Evolutionary conservation across 2,888 invertebrate species (phyloP), one percentile per base, ranked within the genome.

Genomic region (Drosophila neotestacea): DNA sequence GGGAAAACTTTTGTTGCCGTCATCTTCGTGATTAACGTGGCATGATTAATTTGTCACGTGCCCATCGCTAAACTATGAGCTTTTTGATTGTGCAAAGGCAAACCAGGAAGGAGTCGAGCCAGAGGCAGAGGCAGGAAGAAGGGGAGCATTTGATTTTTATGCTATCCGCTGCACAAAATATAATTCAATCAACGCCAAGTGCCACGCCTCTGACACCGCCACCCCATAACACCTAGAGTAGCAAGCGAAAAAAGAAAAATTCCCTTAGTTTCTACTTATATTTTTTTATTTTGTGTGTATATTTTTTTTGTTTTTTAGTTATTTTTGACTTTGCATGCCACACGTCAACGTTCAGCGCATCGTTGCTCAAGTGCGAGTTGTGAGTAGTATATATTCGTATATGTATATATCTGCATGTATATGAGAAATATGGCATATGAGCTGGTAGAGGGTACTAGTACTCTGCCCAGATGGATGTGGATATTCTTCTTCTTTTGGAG

Each of bases 161-260:
- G 85, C 85, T 78, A 76, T 87, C 60, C 82, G 79, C 82, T 87
- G 83, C 79, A 83, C 73, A 83, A 81, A 81, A 78, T 83, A 83
- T 83, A 83, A 83, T 83, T 83, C 85, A 86, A 86, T 86, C 89
- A 88, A 86, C 89, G 87, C 88, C 88, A 86, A 86, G 68, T 79
- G 86, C 84, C 86, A 81, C 87, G 87, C 88, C 88, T 60, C 42
- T 44, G 41, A 30, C 50, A 36, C 48, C 28, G 38, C 36, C 13
- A n/a, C 32, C 60, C 36, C 36, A 22, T n/a, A 41, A 41, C 65
- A 54, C 52, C 60, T 60, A 65, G 38, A 44, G 58, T 39, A 55
- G 54, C 63, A 60, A 54, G 55, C 27, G n/a, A 42, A 55, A 36
- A 10, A 4, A 4, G 2, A 16, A 42, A 34, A 48, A 41, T 54